Base-by-base conservation (phyloP, 2,113 vertebrate species). In the Halcyon malimbica region DNA sequence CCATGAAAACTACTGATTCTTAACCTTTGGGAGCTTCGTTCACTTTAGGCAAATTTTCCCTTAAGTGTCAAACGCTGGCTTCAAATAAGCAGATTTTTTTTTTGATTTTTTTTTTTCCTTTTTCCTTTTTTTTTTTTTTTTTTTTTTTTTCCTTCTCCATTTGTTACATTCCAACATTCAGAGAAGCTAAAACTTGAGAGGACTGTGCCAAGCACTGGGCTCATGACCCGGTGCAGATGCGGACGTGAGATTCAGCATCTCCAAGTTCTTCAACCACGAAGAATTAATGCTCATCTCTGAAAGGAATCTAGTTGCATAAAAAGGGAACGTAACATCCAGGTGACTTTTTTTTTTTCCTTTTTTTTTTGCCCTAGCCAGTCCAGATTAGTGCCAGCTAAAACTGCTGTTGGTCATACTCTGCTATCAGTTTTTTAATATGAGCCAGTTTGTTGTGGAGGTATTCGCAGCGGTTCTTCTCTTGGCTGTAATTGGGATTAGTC, bases 391-490 rank as follows among this genome's bases (percentile, higher is more conserved):
- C 97, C 98, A 99, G 94, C 96, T 98, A 98, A 70, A 99, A 98
- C 97, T 99, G 99, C 97, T 98, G 98, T 97, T 99, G 99, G 98
- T 99, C 99, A 15, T 99, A 99, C 94, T 99, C 98, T 51, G 99
- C 99, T 97, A 99, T 99, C 95, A 99, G 98, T 98, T 98, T 98
- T 98, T 99, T 99, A 97, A 99, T 99, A 95, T 99, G 99, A 74
- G 99, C 99, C 98, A 99, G 99, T 98, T 99, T 99, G 98, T 99
- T 99, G 98, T 99, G 99, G 93, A 99, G 99, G 97, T 99, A 99
- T 99, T 99, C 99, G 82, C 99, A 99, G 97, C 99, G 99, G 93
- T 99, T 99, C 98, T 99, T 99, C 98, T 99, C 99, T 96, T 99
- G 99, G 98, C 99, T 99, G 98, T 99, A 99, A 91, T 99, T 99